Percentiles rank a stretch among this genome's conserved stretches.
Conservation (phyloP, 2,797 vertebrate genomes). For the Alectoris magna region DNA sequence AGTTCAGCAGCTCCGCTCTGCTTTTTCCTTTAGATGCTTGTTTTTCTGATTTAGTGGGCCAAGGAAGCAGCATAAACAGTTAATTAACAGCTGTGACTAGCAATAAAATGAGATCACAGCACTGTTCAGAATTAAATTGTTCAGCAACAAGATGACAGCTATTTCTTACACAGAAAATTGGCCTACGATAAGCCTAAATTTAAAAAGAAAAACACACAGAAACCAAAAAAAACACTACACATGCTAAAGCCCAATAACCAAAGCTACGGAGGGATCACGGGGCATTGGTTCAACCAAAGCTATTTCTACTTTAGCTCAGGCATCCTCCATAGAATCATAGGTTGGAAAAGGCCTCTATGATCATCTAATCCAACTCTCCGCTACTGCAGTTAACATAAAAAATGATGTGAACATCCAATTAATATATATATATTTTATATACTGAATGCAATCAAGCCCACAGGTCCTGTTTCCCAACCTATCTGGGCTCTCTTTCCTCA, state of each 20-base stretch:
- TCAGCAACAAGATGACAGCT: not conserved
- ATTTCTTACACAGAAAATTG: not conserved
- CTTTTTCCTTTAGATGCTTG: not conserved
- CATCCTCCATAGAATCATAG: not conserved
- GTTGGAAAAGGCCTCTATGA: no score
- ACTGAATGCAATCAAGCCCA: not conserved
- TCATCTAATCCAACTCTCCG: not conserved
- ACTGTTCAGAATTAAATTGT: not conserved
- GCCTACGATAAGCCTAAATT: not conserved
- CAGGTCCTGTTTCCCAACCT: not conserved
- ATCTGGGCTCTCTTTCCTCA: not conserved
- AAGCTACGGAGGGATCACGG: not conserved
- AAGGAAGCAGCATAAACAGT: not conserved
- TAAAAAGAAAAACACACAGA: not conserved
- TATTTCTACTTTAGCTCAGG: not conserved
- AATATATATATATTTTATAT: not conserved
- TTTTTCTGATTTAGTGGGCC: not conserved
- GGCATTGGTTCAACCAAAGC: not conserved
- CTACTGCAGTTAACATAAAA: not conserved
- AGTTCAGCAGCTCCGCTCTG: not conserved
- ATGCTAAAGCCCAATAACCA: not conserved
- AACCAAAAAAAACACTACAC: not conserved
- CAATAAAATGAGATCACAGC: not conserved
- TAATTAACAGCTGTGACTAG: not conserved
- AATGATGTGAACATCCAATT: not conserved